Conservation (phyloP, 1,140 invertebrate species). For the Colletes latitarsis region DNA sequence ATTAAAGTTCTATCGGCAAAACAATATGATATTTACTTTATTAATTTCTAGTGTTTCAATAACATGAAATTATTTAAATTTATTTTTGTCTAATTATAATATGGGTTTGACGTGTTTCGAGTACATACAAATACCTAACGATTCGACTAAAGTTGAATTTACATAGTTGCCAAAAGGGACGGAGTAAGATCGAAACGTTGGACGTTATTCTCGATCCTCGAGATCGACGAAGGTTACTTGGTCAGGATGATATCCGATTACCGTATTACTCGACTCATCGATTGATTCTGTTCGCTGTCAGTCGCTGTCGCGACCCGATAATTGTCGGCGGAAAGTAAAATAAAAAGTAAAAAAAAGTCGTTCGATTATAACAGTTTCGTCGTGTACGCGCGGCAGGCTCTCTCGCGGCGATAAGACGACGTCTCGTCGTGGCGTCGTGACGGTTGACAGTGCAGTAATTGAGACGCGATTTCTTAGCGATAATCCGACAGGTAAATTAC, state of each 20-base stretch:
- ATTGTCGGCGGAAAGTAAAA: not conserved
- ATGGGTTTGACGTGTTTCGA: too few species aligned
- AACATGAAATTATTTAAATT: too few species aligned
- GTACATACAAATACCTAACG: too few species aligned
- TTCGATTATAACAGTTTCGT: constrained; percentile 30
- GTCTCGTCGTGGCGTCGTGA: constrained; percentile 33
- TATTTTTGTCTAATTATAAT: too few species aligned
- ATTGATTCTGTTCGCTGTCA: constrained; percentile 7
- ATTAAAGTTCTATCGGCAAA: too few species aligned
- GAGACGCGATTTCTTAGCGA: constrained; percentile 64
- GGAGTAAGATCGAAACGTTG: too few species aligned
- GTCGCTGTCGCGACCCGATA: not conserved
- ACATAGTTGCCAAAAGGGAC: too few species aligned
- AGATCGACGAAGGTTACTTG: not conserved
- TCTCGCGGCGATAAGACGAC: constrained; percentile 23
- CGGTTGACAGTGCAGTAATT: constrained; percentile 67
- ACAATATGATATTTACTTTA: too few species aligned
- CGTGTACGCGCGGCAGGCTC: not conserved
- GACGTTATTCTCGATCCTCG: too few species aligned
- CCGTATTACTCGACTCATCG: not conserved
- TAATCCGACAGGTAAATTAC: constrained; percentile 73
- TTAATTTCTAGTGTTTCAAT: too few species aligned
- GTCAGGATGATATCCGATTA: not conserved
- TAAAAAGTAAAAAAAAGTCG: not conserved
- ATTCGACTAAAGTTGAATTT: too few species aligned